Evolutionary conservation across 2,888 invertebrate genomes (phyloP), one percentile per base, ranked within the genome.

Genomic region (Agrilus mali): DNA sequence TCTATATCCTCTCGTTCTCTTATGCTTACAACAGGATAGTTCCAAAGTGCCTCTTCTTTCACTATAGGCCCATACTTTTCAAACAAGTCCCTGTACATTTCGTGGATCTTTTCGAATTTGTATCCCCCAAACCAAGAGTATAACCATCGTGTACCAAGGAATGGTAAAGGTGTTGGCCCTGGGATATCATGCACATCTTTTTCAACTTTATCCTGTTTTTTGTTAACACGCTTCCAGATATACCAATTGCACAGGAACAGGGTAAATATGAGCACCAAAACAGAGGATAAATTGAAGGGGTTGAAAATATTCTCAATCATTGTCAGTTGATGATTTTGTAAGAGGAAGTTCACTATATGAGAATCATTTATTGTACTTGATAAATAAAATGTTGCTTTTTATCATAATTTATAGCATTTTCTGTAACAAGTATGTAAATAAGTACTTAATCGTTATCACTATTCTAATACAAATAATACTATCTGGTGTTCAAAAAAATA

Each of bases 111-210:
- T 50, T 79, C 78, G 68, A 86, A 73, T 55, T 72, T 73, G 56
- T 86, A 86, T 45, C 75, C 72, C 12, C 74, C 72, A 41, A 73
- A 55, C 53, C 71, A 74, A 54, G 80, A 74, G 61, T 81, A 87
- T 41, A 86, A 74, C 88, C 88, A 89, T 42, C 81, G 72, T 4
- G 88, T 87, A 5, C 89, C 89, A 22, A 88, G 57, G 33, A 86
- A 65, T 0, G 89, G 88, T 35, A 88, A 55, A 0, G 77, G 62
- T 7, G 73, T 66, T 0, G 88, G 88, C 1, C 89, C 89, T 0
- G 89, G 89, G 35, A 89, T 75, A 37, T 71, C 64, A 15, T 44
- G 42, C 2, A 55, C 42, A n/a, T 47, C 48, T 43, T 53, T 54
- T 7, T 16, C 15, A 12, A 36, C 13, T 12, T 22, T 37, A 31